phyloP scores from a whole-genome alignment of 1,140 invertebrate species.

The Drosophila oshimai region DNA sequence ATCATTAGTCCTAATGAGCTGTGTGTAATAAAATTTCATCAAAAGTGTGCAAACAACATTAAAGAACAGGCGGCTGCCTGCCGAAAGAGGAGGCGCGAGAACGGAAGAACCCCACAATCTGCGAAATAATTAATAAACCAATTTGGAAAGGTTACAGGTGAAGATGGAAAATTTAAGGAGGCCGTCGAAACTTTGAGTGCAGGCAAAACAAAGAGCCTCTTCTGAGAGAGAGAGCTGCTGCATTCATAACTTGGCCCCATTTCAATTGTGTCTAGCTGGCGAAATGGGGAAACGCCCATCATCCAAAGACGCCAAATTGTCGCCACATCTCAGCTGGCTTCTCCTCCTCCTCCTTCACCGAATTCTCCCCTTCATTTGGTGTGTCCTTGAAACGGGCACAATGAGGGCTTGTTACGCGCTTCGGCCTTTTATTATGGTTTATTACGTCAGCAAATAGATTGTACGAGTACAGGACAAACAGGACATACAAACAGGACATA shows the following conservation, averaged over 20 bases:
- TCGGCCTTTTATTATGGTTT: slow-evolving; percentile 61
- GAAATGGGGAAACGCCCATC: slow-evolving; percentile 1
- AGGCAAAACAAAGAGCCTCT: not conserved
- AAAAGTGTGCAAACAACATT: slow-evolving; percentile 60
- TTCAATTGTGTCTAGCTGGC: slow-evolving; percentile 6
- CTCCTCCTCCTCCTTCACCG: not conserved
- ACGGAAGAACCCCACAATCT: not conserved
- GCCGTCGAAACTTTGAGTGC: not conserved
- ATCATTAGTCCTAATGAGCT: slow-evolving; percentile 77
- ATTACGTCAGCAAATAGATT: slow-evolving; percentile 59
- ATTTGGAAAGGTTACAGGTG: slow-evolving; percentile 41
- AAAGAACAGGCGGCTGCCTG: slow-evolving; percentile 1
- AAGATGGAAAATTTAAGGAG: not conserved
- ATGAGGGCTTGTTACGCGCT: slow-evolving; percentile 47
- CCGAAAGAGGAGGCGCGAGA: not conserved
- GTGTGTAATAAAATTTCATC: slow-evolving; percentile 73
- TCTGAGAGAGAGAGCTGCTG: not conserved
- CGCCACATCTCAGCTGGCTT: slow-evolving; percentile 15
- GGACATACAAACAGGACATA: too few species aligned
- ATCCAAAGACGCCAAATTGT: slow-evolving; percentile 26
- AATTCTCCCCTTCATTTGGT: not conserved
- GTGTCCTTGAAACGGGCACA: slow-evolving; percentile 63
- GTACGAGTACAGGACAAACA: not conserved
- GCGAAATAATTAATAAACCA: slow-evolving; percentile 66
- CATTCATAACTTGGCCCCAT: slow-evolving; percentile 8